Conservation (phyloP, 2,113 vertebrate genomes). For the Ammodytes dubius region DNA sequence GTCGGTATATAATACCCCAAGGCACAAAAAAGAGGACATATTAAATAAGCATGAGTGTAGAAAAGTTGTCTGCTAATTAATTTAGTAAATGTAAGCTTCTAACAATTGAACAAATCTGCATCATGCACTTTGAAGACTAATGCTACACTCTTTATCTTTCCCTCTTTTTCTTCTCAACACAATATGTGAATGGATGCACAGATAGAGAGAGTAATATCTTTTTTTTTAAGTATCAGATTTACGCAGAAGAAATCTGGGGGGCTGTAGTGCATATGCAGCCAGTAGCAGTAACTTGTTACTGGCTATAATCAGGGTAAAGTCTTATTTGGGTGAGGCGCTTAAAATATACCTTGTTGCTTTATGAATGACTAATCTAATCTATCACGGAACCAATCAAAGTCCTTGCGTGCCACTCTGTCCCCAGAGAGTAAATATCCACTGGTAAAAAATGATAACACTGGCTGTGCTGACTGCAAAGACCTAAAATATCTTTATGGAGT, state of each 20-base stretch:
- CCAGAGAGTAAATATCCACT: slow-evolving; percentile 11
- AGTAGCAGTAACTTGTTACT: neutral
- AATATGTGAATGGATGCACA: too few relatives aligned
- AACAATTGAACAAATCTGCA: neutral
- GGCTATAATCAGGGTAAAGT: slow-evolving; percentile 36
- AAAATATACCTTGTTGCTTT: slow-evolving; percentile 6
- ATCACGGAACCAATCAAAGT: slow-evolving; percentile 4
- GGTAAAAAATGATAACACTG: neutral
- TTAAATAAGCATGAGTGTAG: neutral
- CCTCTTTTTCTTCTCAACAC: neutral
- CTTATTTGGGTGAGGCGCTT: slow-evolving; percentile 12
- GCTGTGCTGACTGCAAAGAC: neutral
- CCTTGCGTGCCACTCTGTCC: neutral
- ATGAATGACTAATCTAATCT: neutral
- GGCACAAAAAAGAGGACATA: neutral
- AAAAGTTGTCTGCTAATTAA: neutral
- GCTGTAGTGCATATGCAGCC: neutral
- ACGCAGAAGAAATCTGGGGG: neutral
- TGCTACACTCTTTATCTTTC: neutral
- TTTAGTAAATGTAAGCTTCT: neutral
- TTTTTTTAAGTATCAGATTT: neutral
- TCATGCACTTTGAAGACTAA: neutral
- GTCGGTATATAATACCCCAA: neutral
- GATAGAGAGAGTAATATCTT: neutral
- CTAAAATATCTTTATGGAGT: slow-evolving; percentile 3